These are phyloP conservation scores for Hartigia nigra DNA, from an alignment of 2,888 invertebrate genomes.

Conservation along the genomic window DNA sequence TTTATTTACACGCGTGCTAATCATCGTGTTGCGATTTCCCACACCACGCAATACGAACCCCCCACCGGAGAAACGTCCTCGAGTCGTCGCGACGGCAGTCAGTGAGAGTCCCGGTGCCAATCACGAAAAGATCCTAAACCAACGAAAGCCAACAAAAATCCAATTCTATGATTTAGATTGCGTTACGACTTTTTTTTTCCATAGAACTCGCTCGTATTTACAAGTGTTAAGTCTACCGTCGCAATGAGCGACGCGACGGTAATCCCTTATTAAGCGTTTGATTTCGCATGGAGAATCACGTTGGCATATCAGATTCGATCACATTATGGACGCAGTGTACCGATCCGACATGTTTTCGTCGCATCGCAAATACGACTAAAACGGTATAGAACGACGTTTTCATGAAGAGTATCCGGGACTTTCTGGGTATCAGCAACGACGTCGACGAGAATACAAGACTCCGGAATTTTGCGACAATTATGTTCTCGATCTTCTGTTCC, in stretches of 20 bases:
- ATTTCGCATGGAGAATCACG: not conserved
- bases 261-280: not conserved
- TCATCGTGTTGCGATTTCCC: constrained; percentile 27
- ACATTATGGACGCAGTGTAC: not conserved
- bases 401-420: not conserved
- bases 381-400: not conserved
- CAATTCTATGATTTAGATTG: not conserved
- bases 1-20: constrained; percentile 64
- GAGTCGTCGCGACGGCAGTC: not conserved
- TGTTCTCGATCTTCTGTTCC: not conserved
- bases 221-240: not conserved
- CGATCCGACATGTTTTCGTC: not conserved
- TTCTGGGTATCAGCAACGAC: not conserved
- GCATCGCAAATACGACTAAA: not conserved
- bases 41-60: not conserved
- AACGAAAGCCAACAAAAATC: not conserved
- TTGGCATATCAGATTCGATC: not conserved
- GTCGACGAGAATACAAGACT: not conserved
- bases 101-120: not conserved
- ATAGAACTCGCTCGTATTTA: not conserved
- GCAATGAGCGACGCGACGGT: not conserved
- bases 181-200: not conserved
- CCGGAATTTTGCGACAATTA: not conserved
- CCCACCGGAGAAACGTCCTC: not conserved
- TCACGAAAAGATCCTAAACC: not conserved